Conservation (phyloP, 2,797 vertebrate genomes). For the Thripadectes ignobilis region DNA sequence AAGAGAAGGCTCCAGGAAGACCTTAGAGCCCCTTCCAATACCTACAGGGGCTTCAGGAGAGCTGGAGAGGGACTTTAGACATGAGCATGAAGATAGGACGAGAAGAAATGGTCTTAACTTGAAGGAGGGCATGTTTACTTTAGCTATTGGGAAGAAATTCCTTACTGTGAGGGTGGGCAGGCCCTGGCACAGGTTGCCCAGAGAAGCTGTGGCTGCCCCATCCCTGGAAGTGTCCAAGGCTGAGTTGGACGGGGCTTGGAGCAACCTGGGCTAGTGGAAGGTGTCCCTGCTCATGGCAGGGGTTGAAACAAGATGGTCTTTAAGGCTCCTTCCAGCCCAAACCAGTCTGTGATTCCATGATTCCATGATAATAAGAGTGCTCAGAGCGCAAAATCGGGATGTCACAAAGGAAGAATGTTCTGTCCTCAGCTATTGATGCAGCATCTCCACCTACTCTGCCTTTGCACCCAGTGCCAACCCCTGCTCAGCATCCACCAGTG, state of each 20-base stretch:
- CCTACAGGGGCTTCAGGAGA: neutral
- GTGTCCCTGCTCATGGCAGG: no score
- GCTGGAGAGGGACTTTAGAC: neutral
- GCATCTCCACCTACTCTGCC: neutral
- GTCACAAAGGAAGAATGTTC: neutral
- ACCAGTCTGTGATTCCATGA: neutral
- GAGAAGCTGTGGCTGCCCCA: neutral
- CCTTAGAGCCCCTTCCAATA: rapidly evolving
- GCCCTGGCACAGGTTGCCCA: neutral
- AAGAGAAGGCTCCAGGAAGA: neutral
- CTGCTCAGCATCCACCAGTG: neutral
- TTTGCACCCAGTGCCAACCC: neutral
- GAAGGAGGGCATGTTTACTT: neutral
- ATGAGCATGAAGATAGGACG: neutral
- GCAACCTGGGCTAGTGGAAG: rapidly evolving
- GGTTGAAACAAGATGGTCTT: rapidly evolving
- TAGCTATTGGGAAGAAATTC: no score
- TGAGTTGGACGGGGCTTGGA: rapidly evolving
- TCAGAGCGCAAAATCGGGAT: neutral
- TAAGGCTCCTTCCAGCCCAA: neutral
- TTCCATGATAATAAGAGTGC: rapidly evolving
- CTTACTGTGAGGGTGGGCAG: rapidly evolving
- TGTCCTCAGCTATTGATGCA: neutral
- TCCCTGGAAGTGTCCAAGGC: neutral
- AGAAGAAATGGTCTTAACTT: neutral